phyloP scores from a whole-genome alignment of 2,888 invertebrate genomes.

The Drosophila tripunctata region DNA sequence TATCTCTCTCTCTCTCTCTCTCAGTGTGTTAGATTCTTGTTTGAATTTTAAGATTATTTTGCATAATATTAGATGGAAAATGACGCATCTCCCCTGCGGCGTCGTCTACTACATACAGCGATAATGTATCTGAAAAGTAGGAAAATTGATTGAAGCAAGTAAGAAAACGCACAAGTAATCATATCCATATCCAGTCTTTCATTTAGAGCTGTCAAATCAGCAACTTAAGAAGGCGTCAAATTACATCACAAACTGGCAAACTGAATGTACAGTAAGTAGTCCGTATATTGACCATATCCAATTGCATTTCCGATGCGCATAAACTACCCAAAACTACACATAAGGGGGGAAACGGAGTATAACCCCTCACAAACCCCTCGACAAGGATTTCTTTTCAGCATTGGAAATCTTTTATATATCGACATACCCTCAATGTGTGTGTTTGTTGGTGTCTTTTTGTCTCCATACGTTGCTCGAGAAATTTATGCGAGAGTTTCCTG shows the following conservation, averaged over 20 bases:
- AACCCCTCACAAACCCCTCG: constrained; percentile 21
- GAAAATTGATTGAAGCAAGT: no score
- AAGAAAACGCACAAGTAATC: constrained; percentile 5
- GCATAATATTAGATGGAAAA: constrained; percentile 44
- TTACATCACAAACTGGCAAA: background rate
- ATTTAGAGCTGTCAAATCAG: constrained; percentile 47
- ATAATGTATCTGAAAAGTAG: no score
- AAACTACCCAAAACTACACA: constrained; percentile 42
- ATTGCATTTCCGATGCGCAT: constrained; percentile 77
- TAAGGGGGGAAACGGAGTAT: background rate
- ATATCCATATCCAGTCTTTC: constrained; percentile 1
- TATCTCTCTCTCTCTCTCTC: background rate
- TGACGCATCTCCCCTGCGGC: constrained; percentile 30
- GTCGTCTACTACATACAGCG: no score
- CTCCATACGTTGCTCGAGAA: constrained; percentile 49
- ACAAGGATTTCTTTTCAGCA: constrained; percentile 40
- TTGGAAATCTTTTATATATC: constrained; percentile 24
- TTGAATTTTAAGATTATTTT: constrained; percentile 44
- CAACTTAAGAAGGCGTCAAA: constrained; percentile 38
- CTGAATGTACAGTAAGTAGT: background rate
- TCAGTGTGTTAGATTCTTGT: constrained; percentile 26
- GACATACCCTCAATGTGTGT: constrained; percentile 7
- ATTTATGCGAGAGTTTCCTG: constrained; percentile 78
- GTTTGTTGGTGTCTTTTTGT: constrained; percentile 16
- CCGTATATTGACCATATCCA: constrained; percentile 64